Percentiles rank a stretch among this genome's conserved stretches.
Conservation (phyloP, 2,797 vertebrate species). For the Crenichthys baileyi region DNA sequence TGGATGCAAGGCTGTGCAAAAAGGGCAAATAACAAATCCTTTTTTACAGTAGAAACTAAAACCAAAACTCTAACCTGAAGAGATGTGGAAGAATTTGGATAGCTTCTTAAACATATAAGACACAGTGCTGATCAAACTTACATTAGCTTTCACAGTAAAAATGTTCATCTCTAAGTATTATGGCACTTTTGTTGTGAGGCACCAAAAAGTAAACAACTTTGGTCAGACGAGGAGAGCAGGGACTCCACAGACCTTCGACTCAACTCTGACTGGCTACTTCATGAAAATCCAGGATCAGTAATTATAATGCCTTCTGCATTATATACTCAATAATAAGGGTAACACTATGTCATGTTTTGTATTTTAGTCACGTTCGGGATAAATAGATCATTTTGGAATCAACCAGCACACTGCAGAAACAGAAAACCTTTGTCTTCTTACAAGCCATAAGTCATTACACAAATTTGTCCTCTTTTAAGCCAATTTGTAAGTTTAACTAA, state of each 20-base stretch:
- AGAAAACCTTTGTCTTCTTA: neutral
- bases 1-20: conserved; percentile 10
- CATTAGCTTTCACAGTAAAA: conserved; percentile 40
- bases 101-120: conserved; percentile 9
- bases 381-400: conserved; percentile 10
- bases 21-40: conserved; percentile 2
- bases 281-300: conserved; percentile 16
- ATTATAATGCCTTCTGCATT: neutral
- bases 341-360: neutral
- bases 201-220: conserved; percentile 69
- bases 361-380: conserved; percentile 13
- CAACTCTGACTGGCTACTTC: conserved; percentile 20
- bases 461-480: neutral
- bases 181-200: conserved; percentile 67
- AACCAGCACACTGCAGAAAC: neutral
- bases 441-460: neutral
- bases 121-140: conserved; percentile 23
- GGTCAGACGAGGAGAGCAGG: conserved; percentile 51
- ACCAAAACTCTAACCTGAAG: neutral
- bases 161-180: conserved; percentile 34
- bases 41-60: conserved; percentile 23
- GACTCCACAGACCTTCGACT: conserved; percentile 19
- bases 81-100: conserved; percentile 7
- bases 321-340: conserved; percentile 7
- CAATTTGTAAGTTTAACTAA: neutral